Conservation (phyloP, 2,797 vertebrate species). For the Aythya fuligula region DNA sequence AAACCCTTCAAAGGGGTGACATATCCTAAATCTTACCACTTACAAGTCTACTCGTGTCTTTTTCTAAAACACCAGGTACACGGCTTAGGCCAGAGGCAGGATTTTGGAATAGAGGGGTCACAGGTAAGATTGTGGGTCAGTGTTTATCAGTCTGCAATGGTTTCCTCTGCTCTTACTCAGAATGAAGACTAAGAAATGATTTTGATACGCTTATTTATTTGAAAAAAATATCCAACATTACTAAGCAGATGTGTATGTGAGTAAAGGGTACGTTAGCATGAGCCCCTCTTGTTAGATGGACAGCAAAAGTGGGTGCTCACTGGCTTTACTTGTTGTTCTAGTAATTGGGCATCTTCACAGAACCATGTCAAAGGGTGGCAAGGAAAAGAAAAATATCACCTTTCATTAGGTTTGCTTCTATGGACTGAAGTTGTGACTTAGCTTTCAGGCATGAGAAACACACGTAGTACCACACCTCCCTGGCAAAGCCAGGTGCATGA, state of each 20-base stretch:
- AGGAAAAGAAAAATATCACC: slow-evolving; percentile 49
- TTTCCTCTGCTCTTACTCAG: slow-evolving; percentile 3
- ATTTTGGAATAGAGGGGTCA: neutral
- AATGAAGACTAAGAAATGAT: neutral
- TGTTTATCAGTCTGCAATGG: neutral
- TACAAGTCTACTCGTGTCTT: neutral
- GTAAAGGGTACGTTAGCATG: neutral
- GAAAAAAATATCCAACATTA: neutral
- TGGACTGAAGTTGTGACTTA: slow-evolving; percentile 61
- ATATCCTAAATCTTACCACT: neutral
- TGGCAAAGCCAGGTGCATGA: slow-evolving; percentile 61
- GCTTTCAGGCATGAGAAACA: slow-evolving; percentile 55
- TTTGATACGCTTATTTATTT: slow-evolving; percentile 2
- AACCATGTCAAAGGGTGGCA: slow-evolving; percentile 39
- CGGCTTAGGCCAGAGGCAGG: neutral
- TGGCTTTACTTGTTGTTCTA: slow-evolving; percentile 47
- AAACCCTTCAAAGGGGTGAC: neutral
- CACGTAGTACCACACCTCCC: slow-evolving; percentile 35
- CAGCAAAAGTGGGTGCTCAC: neutral
- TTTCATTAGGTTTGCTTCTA: slow-evolving; percentile 59
- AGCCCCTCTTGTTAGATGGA: neutral
- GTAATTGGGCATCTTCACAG: slow-evolving; percentile 19
- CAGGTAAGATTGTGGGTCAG: neutral
- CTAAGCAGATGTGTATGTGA: neutral
- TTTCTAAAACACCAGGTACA: neutral